Evolutionary conservation across 2,888 invertebrate genomes (phyloP).

Genomic region (Arctia plantaginis): DNA sequence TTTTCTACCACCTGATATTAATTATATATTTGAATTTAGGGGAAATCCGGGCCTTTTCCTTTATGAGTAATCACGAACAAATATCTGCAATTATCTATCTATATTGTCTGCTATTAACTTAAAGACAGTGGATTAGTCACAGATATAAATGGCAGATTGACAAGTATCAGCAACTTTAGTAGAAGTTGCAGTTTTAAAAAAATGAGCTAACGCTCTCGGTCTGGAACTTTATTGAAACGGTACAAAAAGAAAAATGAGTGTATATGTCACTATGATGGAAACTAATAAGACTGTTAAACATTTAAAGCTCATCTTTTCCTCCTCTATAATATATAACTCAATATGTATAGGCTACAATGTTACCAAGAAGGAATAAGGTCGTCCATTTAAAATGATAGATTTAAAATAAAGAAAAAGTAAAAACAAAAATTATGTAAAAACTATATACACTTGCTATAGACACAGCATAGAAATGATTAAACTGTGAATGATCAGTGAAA

Average conservation of each 20-base stretch:
- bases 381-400: background rate
- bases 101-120: background rate
- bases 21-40: background rate
- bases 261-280: background rate
- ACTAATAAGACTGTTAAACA: background rate
- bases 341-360: background rate
- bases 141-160: no score
- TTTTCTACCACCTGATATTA: background rate
- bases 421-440: no score
- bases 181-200: no score
- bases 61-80: background rate
- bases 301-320: background rate
- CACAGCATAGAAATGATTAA: constrained; percentile 27
- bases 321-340: background rate
- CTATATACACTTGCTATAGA: no score
- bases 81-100: background rate
- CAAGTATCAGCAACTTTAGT: no score
- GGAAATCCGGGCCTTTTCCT: background rate
- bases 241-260: background rate
- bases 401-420: background rate
- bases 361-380: background rate
- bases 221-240: background rate
- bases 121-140: no score
- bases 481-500: constrained; percentile 32
- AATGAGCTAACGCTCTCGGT: background rate